Conservation (phyloP, 1,140 invertebrate species). For the Leptestheria dahalacensis region DNA sequence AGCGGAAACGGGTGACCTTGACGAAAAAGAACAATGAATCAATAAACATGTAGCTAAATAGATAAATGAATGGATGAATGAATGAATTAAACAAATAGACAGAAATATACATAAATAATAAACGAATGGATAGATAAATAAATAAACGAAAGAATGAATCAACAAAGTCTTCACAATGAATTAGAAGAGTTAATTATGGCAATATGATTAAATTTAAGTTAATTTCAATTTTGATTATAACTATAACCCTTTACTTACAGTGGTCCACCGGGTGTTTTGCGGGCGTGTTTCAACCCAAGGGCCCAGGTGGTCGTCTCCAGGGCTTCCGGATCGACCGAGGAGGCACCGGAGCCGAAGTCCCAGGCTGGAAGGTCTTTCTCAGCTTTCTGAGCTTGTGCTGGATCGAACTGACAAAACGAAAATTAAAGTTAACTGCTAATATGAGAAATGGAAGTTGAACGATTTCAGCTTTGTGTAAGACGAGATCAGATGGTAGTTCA, state of each 20-base stretch:
- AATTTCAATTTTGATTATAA: conserved; percentile 7
- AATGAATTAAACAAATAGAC: neutral
- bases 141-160: neutral
- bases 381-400: conserved; percentile 50
- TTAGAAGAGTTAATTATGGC: no score
- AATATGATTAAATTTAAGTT: conserved; percentile 18
- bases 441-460: no score
- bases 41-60: conserved; percentile 1
- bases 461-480: no score
- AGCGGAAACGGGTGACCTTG: conserved; percentile 35
- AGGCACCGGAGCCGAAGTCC: conserved; percentile 40
- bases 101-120: neutral
- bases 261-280: conserved; percentile 45
- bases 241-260: conserved; percentile 13
- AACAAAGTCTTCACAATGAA: neutral
- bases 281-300: conserved; percentile 68
- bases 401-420: conserved; percentile 39
- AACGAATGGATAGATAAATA: neutral
- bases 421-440: neutral
- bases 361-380: conserved; percentile 51
- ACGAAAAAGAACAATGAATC: conserved; percentile 18
- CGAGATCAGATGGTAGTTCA: neutral
- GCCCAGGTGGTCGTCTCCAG: conserved; percentile 77
- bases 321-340: conserved; percentile 60
- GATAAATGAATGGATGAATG: neutral